These are phyloP conservation scores for Acanthochromis polyacanthus DNA, from an alignment of 2,113 vertebrate species.

Conservation along the genomic window DNA sequence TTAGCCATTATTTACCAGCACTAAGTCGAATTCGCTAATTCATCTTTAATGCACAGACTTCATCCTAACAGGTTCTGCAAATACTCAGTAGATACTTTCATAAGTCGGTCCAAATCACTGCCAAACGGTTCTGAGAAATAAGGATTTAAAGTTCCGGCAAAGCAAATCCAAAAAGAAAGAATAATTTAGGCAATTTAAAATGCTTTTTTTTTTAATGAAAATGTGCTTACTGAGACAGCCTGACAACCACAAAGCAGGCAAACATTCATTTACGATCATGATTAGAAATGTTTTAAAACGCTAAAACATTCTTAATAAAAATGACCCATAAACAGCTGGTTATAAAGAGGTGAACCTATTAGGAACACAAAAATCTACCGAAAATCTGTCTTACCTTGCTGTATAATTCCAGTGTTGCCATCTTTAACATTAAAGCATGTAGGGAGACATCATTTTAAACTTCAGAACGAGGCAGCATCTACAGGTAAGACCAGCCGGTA, in stretches of 20 bases:
- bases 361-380: neutral
- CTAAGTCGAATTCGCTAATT: neutral
- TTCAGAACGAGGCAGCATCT: neutral
- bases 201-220: neutral
- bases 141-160: neutral
- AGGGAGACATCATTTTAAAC: neutral
- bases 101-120: too few relatives aligned
- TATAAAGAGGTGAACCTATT: neutral
- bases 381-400: conserved; percentile 73
- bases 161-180: too few relatives aligned
- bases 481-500: conserved; percentile 10
- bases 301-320: neutral
- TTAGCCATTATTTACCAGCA: conserved; percentile 59
- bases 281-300: neutral
- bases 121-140: neutral
- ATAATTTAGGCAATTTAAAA: neutral
- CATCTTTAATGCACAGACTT: neutral
- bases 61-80: neutral
- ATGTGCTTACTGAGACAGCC: neutral
- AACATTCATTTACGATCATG: neutral
- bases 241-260: neutral
- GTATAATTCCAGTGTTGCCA: conserved; percentile 80
- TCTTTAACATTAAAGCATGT: conserved; percentile 35
- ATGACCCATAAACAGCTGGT: neutral
- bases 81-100: neutral